phyloP scores from a whole-genome alignment of 2,797 vertebrate species.

The Silurus lanzhouensis region DNA sequence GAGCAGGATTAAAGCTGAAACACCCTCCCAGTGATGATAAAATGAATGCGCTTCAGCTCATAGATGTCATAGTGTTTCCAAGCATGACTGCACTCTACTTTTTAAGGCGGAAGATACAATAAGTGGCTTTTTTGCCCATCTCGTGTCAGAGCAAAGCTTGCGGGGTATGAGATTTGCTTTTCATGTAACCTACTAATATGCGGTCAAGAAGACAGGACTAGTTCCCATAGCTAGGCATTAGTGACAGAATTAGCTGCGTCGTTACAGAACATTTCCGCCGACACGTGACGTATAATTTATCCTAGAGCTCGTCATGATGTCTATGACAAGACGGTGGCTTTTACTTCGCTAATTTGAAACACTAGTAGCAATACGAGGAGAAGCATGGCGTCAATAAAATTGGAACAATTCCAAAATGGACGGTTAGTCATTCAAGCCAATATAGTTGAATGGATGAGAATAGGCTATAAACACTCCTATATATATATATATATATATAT shows the following conservation, averaged over 20 bases:
- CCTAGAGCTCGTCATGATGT: neutral
- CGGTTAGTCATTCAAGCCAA: no score
- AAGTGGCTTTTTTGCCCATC: conserved; percentile 46
- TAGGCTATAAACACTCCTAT: no score
- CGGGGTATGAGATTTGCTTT: conserved; percentile 42
- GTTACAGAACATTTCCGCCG: neutral
- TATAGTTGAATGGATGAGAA: no score
- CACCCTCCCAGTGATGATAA: conserved; percentile 48
- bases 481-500: no score
- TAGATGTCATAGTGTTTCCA: conserved; percentile 49
- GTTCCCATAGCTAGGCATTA: conserved; percentile 1
- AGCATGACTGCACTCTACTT: conserved; percentile 41
- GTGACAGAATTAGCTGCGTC: neutral
- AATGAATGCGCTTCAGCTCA: conserved; percentile 47
- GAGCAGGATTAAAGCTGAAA: conserved; percentile 51
- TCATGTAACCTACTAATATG: conserved; percentile 17
- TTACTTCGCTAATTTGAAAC: neutral
- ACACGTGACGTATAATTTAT: neutral
- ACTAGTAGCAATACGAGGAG: neutral
- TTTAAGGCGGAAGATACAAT: conserved; percentile 33
- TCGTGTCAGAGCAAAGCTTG: conserved; percentile 42
- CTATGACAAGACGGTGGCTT: neutral
- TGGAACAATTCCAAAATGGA: no score
- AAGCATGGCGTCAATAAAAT: no score
- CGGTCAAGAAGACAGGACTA: neutral